Base-by-base conservation (phyloP, 2,888 invertebrate genomes). In the Hypomecis atomaria region DNA sequence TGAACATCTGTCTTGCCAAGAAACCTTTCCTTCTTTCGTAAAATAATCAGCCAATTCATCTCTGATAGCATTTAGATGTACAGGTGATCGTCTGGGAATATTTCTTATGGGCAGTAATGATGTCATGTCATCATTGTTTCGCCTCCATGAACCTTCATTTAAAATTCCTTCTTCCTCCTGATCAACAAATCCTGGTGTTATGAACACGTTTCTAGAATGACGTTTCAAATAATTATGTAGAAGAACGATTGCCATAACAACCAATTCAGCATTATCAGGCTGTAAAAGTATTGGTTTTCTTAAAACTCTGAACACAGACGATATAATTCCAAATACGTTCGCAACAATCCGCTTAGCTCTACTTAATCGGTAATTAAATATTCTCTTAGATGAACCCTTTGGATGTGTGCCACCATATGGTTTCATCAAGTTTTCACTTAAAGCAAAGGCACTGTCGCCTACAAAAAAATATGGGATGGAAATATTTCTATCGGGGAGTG, bases 1-100 rank as follows among this genome's bases (percentile, higher is more conserved):
- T 52, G 64, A 69, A 55, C 59, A 67, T 69, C 62, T 69, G 65
- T 69, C 66, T 64, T 67, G 69, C 67, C 69, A 69, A 69, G 57
- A 52, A 67, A 69, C 62, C 66, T 66, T 68, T 50, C 70, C 70
- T 59, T 69, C 66, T 49, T 68, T 70, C 68, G 52, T 68, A 70
- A 70, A 68, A 68, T 70, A 68, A 63, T 70, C 65, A 62, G 60
- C 42, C 13, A 70, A 54, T 47, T 67, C 67, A 49, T 67, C 67
- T 65, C 70, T 68, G 43, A 70, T 52, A 47, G 67, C 67, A 67
- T 70, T 68, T 44, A 67, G 47, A 63, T 62, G 59, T 50, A 60
- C 59, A 56, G 67, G 67, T 50, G 70, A 67, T 67, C 70, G 62
- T 70, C 70, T 53, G 38, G 67, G 70, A 42, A 70, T 66, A 68